Percentiles rank a stretch among this genome's conserved stretches.
Evolutionary conservation across 2,888 invertebrate genomes (phyloP).

Genomic region (Nomada goodeniana): DNA sequence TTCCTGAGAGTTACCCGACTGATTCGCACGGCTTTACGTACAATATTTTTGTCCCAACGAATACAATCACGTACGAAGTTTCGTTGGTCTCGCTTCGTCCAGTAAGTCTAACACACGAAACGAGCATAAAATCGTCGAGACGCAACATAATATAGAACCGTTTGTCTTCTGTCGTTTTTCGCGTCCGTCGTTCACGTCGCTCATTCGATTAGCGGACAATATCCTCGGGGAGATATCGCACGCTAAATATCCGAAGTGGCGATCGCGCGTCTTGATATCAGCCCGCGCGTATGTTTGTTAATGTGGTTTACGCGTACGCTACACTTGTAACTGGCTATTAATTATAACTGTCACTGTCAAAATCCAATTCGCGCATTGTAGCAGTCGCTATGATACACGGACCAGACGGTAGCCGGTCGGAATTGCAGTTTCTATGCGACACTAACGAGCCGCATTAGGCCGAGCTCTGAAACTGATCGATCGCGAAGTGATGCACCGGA

Average conservation of each 20-base stretch:
- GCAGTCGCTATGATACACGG: slow-evolving; percentile 20
- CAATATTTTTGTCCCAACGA: too few species aligned
- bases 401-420: slow-evolving; percentile 11
- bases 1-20: too few species aligned
- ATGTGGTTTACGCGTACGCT: slow-evolving; percentile 18
- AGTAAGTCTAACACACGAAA: too few species aligned
- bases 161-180: too few species aligned
- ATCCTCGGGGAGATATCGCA: background rate
- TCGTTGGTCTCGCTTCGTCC: too few species aligned
- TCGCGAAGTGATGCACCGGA: slow-evolving; percentile 53
- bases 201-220: too few species aligned
- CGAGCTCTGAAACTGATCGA: slow-evolving; percentile 53
- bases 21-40: too few species aligned
- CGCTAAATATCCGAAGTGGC: background rate
- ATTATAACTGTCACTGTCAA: slow-evolving; percentile 53
- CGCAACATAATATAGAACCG: too few species aligned
- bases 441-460: slow-evolving; percentile 61
- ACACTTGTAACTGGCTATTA: slow-evolving; percentile 36
- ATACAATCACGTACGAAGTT: too few species aligned
- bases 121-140: too few species aligned
- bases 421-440: slow-evolving; percentile 58
- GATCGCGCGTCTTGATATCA: slow-evolving; percentile 20
- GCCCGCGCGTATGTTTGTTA: slow-evolving; percentile 9
- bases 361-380: slow-evolving; percentile 51
- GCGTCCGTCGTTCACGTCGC: too few species aligned